Base-by-base conservation (phyloP, 1,140 invertebrate species). In the Pseudobourletiella spinata region DNA sequence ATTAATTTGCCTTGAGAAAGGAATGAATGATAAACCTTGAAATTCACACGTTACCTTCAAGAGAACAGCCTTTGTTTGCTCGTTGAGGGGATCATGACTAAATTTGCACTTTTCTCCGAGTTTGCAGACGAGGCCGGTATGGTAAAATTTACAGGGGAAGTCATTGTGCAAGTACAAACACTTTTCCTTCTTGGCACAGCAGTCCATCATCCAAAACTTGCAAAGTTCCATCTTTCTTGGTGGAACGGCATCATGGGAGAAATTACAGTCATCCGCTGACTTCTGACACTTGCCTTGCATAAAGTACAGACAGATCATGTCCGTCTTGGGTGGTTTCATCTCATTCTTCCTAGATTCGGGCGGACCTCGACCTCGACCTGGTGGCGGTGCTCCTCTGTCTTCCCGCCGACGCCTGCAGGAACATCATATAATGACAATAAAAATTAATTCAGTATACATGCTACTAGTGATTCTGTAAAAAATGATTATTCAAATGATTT, bases 101-200 rank as follows among this genome's bases (percentile, higher is more conserved):
- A 97, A 98, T 76, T 95, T 91, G 78, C 95, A 98, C 58, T 86
- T 86, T 24, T 89, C 86, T 16, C 81, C 84, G 20, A 81, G 76
- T 65, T 81, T 82, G 76, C 94, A 97, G 50, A 87, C 85, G 68
- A 90, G 81, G 68, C 91, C 92, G 46, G 91, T 90, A 72, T 98
- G 94, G 73, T 87, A 96, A 79, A 89, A 96, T 80, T 97, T 97
- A 77, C 95, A 98, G 32, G 95, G 95, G 75, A 95, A 98, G 74
- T 97, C 93, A 69, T 87, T 85, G 79, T 98, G 95, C 86, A 98
- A 90, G 73, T 95, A 98, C 2, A 92, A 79, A 79, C 95, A 98
- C 75, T 93, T 92, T 66, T 95, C 91, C 66, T 88, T 84, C 79
- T 97, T 97, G 8, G 89, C 88, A 78, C 95, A 98, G 74, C 89